Conservation (phyloP, 2,888 invertebrate genomes). For the Parnassius orleans region DNA sequence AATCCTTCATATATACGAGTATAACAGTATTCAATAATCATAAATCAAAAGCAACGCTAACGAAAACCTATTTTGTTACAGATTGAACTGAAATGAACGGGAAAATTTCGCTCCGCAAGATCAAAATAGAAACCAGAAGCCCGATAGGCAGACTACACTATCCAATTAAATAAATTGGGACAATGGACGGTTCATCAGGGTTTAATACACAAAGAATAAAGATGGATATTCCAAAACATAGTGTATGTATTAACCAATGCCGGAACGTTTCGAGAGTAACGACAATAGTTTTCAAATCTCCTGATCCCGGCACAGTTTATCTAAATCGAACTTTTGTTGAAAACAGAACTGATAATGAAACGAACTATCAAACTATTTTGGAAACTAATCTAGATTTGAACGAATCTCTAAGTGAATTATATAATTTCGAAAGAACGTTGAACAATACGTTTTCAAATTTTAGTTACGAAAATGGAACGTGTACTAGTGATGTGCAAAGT, state of each 20-base stretch:
- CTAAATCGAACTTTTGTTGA: constrained; percentile 18
- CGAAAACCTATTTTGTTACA: constrained; percentile 8
- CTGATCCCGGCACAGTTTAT: constrained; percentile 34
- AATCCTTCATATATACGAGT: no score
- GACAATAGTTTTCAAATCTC: constrained; percentile 45
- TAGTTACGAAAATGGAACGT: constrained; percentile 60
- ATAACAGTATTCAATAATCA: neutral
- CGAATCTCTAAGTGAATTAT: constrained; percentile 49
- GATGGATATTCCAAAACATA: constrained; percentile 27
- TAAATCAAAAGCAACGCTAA: constrained; percentile 4
- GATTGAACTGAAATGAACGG: constrained; percentile 13
- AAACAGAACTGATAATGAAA: constrained; percentile 28
- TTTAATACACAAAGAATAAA: constrained; percentile 18
- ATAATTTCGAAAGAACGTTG: constrained; percentile 38
- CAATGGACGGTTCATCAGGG: constrained; percentile 29
- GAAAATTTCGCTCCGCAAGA: neutral
- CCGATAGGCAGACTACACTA: constrained; percentile 6
- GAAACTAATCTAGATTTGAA: constrained; percentile 49
- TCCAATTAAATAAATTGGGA: constrained; percentile 18
- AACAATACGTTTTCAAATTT: constrained; percentile 54
- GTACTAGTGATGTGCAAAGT: constrained; percentile 58
- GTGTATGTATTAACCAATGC: constrained; percentile 43
- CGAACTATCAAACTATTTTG: constrained; percentile 41
- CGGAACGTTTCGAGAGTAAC: constrained; percentile 51
- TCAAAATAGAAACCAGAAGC: neutral